phyloP scores from a whole-genome alignment of 2,888 invertebrate genomes.

The Coelinius sp. region DNA sequence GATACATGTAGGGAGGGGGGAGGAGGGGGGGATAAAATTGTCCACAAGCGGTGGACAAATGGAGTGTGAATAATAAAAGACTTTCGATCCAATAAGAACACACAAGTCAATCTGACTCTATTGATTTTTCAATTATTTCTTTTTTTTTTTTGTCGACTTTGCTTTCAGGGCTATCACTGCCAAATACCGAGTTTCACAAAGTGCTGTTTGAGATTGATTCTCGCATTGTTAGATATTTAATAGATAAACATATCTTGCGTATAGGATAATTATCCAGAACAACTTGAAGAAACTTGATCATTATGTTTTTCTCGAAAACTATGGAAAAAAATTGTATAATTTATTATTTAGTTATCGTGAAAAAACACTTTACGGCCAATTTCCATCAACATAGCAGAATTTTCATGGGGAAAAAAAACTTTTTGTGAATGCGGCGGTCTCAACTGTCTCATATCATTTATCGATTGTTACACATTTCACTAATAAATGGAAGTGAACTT shows the following conservation, averaged over 20 bases:
- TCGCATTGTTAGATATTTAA: slow-evolving; percentile 16
- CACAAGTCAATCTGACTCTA: slow-evolving; percentile 18
- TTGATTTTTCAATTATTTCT: not conserved
- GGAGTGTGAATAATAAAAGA: slow-evolving; percentile 33
- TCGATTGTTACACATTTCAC: slow-evolving; percentile 10
- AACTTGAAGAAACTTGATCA: not conserved
- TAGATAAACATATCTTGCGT: slow-evolving; percentile 12
- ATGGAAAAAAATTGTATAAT: not conserved
- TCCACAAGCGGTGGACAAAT: slow-evolving; percentile 28
- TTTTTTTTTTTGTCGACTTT: not conserved
- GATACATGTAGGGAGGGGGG: slow-evolving; percentile 24
- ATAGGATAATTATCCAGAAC: not conserved
- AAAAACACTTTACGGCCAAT: slow-evolving; percentile 1
- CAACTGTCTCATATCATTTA: not conserved
- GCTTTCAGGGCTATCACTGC: slow-evolving; percentile 27
- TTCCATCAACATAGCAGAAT: not conserved
- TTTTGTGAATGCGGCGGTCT: not conserved
- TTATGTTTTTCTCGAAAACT: not conserved
- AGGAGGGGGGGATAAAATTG: slow-evolving; percentile 30
- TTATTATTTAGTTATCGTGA: not conserved
- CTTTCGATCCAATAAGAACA: slow-evolving; percentile 14
- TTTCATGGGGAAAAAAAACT: not conserved
- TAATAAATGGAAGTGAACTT: not conserved
- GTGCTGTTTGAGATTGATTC: slow-evolving; percentile 7
- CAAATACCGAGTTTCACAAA: slow-evolving; percentile 7